These are phyloP conservation scores for Ceratotherium simum DNA, from an alignment of 2,113 vertebrate genomes.

Conservation along the genomic window DNA sequence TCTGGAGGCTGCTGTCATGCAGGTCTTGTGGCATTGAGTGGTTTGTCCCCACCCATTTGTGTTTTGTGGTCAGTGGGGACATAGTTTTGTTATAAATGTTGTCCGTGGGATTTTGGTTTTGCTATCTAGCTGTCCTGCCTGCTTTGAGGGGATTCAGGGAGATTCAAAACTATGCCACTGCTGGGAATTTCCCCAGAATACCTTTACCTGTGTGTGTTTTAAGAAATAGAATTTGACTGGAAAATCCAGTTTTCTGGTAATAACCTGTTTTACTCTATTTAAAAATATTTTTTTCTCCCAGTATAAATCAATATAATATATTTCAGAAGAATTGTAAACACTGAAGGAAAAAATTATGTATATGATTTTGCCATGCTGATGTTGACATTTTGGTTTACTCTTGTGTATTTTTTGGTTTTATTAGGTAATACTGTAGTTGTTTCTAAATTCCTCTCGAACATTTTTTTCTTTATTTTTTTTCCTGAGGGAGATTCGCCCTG, in stretches of 20 bases:
- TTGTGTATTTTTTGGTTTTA: not conserved
- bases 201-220: not conserved
- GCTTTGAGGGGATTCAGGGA: not conserved
- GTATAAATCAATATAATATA: not conserved
- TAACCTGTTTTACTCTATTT: not conserved
- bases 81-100: not conserved
- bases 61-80: not conserved
- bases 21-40: accelerated
- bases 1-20: accelerated
- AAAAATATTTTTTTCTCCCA: not conserved
- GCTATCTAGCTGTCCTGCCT: not conserved
- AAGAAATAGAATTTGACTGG: not conserved
- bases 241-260: not conserved
- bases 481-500: too few species aligned
- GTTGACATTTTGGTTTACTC: not conserved
- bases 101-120: not conserved
- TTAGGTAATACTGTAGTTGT: not conserved
- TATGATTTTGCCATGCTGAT: not conserved
- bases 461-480: not conserved
- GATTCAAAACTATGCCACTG: not conserved
- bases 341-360: not conserved
- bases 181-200: not conserved
- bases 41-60: not conserved
- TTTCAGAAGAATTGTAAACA: not conserved
- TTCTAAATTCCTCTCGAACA: not conserved